Evolutionary conservation across 2,113 vertebrate species (phyloP), one percentile per base, ranked within the genome.

Genomic region (Thryonomys swinderianus): DNA sequence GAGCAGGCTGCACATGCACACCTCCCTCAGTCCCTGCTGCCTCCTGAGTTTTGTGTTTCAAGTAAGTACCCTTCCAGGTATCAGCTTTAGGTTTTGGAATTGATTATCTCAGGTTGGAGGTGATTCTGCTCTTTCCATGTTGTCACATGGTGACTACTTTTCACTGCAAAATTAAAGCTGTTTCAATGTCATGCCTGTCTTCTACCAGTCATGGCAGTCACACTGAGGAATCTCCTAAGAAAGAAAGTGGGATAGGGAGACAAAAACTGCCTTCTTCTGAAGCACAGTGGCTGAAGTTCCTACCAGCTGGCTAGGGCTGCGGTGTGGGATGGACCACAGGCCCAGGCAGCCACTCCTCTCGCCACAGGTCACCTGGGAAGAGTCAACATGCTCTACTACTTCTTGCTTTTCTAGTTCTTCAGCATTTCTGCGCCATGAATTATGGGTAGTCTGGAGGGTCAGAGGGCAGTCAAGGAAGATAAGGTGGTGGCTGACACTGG

Each of bases 41-140:
- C 87, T 71, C 74, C 42, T 37, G 27, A 74, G 23, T 53, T 61
- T 30, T 76, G 30, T 67, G 34, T 62, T 61, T 42, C 84, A 93
- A 66, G 51, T 34, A 71, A 76, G 34, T 57, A 17, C 59, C 55
- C 17, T n/a, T 73, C 37, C 40, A 12, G 81, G 61, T 3, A 12
- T 20, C 90, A 90, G 59, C 71, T 85, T 94, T 94, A 64, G 86
- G 91, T 64, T 94, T 86, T 81, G 6, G 76, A 78, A 82, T 20
- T 66, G 40, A 82, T 20, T 66, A 40, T 59, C 55, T 93, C 93
- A 90, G 84, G 79, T 7, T 62, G 88, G 59, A 78, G 89, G 86
- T 87, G 0, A 96, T 92, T 94, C 95, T 93, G 96, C 85, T 93
- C 71, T 59, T 79, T 95, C 76, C 89, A 93, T 45, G 17, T 59